Base-by-base conservation (phyloP, 2,797 vertebrate genomes). In the Rhinella marina region DNA sequence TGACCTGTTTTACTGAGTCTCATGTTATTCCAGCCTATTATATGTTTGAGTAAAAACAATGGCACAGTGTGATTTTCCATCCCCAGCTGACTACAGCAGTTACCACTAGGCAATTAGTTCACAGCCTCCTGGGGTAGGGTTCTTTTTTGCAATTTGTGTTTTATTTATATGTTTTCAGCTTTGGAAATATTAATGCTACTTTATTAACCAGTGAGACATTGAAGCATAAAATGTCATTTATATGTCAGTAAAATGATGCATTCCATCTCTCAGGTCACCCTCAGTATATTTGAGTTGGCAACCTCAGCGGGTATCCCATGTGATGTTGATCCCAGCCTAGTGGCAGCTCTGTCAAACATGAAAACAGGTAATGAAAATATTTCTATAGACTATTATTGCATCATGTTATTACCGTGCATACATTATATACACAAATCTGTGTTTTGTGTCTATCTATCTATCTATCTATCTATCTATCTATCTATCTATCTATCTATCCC, bases 281-380 rank as follows among this genome's bases (percentile, higher is more conserved):
- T 99, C 76, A 94, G 92, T 66, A 91, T 99, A 85, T 99, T 95
- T 52, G 97, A 98, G 91, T 88, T 99, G 94, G 97, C 97, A 0
- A 96, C 97, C 7, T 95, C 97, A 0, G 96, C 97, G 0, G 98
- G 98, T 1, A 87, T 97, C 73, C 88, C 90, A n/a, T 99, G 98
- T 21, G 94, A 97, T 54, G 96, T 99, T 0, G 97, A 99, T 85
- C 97, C 98, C 0, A 94, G 94, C 2, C 93, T 99, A 4, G 97
- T 98, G 8, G 25, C 92, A 1, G 96, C 97, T 2, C 93, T 99
- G 0, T 85, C 91, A 32, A 96, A 90, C 56, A 94, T 94, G 95
- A 96, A 96, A 84, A 94, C 95, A 91, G 98, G 98, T 99, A 92
- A 29, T 23, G 25, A 41, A 27, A 66, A 7, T 50, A 21, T 50